Conservation (phyloP, 2,888 invertebrate genomes). For the Pimpla rufipes region DNA sequence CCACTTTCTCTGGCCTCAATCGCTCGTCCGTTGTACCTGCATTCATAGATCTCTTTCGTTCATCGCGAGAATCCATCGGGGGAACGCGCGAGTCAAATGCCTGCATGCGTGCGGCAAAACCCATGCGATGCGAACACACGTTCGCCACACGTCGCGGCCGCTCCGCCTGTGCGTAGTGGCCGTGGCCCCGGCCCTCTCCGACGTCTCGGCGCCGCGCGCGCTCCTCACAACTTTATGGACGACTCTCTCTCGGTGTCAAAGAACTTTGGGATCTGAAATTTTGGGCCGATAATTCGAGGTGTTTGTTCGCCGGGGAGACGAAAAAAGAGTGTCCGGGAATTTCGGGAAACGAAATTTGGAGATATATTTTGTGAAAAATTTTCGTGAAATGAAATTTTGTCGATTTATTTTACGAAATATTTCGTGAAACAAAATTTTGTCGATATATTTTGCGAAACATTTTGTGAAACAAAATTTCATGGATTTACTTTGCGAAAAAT, state of each 20-base stretch:
- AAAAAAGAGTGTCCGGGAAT: too few species aligned
- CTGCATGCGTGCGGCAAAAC: not conserved
- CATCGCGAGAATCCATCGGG: slow-evolving; percentile 44
- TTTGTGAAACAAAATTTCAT: too few species aligned
- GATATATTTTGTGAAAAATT: too few species aligned
- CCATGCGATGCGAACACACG: not conserved
- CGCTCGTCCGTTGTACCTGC: slow-evolving; percentile 49
- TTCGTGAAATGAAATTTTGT: too few species aligned
- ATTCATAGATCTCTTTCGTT: slow-evolving; percentile 34
- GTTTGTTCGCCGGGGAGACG: too few species aligned
- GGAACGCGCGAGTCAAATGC: slow-evolving; percentile 26
- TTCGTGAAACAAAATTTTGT: too few species aligned
- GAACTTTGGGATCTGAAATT: slow-evolving; percentile 11
- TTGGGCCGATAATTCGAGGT: not conserved
- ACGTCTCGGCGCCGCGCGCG: not conserved
- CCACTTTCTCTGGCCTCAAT: slow-evolving; percentile 81
- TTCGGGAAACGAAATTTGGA: too few species aligned
- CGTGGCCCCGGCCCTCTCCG: slow-evolving; percentile 23
- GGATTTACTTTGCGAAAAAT: too few species aligned
- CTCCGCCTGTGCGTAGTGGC: not conserved
- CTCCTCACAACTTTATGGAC: slow-evolving; percentile 17
- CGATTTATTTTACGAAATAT: too few species aligned
- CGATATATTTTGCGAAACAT: too few species aligned
- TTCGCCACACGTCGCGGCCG: slow-evolving; percentile 1
- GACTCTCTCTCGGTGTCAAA: slow-evolving; percentile 27